phyloP scores from a whole-genome alignment of 2,113 vertebrate species.

The Electrona antarctica region DNA sequence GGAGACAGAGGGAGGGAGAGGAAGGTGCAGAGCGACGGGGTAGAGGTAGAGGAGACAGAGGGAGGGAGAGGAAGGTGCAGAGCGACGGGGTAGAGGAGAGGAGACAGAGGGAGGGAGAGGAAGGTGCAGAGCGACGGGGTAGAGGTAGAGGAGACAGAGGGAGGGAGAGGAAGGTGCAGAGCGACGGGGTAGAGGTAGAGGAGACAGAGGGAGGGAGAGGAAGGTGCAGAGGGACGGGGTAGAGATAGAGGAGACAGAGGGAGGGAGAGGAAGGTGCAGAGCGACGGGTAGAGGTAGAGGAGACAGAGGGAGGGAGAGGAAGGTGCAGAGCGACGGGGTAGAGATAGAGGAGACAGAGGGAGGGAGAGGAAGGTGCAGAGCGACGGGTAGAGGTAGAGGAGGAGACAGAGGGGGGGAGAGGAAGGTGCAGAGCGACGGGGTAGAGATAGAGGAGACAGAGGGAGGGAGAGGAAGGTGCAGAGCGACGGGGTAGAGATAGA shows the following conservation, averaged over 20 bases:
- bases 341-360: not conserved
- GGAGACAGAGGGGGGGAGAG: not conserved
- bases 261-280: not conserved
- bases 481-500: not conserved
- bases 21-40: not conserved
- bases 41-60: too few relatives aligned
- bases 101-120: too few relatives aligned
- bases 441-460: not conserved
- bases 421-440: too few relatives aligned
- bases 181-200: not conserved
- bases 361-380: slow-evolving; percentile 15
- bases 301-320: not conserved
- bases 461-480: not conserved
- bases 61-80: not conserved
- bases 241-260: not conserved
- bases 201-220: too few relatives aligned
- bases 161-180: too few relatives aligned
- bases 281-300: not conserved
- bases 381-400: too few relatives aligned
- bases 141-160: not conserved
- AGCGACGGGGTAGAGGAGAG: slow-evolving; percentile 14
- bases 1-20: not conserved
- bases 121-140: not conserved
- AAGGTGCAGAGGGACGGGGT: slow-evolving; percentile 8
- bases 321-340: slow-evolving; percentile 8